Conservation (phyloP, 92 coral and sea anemone species). For the Epizoanthus rinbou region DNA sequence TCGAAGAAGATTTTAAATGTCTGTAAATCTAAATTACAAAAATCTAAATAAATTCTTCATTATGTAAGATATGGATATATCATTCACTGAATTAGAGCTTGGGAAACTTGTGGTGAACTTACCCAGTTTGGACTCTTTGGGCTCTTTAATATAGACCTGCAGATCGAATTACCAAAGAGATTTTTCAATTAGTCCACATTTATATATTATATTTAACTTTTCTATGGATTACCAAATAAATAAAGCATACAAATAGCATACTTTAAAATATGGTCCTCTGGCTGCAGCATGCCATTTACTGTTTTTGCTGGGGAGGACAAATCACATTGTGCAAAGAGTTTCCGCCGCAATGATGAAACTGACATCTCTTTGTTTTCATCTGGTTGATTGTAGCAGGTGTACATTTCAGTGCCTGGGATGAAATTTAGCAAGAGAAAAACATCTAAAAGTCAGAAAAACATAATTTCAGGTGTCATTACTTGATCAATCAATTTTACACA, state of each 20-base stretch:
- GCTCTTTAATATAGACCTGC: constrained; percentile 87
- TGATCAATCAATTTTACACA: too few relatives aligned
- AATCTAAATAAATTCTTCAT: too few relatives aligned
- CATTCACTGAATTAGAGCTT: too few relatives aligned
- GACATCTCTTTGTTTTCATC: constrained; percentile 77
- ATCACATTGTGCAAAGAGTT: constrained; percentile 82
- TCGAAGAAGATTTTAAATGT: too few relatives aligned
- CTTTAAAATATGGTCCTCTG: constrained; percentile 37
- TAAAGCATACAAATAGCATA: neutral
- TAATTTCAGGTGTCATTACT: too few relatives aligned
- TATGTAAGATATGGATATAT: too few relatives aligned
- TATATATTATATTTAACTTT: neutral
- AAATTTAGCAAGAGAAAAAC: too few relatives aligned
- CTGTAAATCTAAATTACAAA: too few relatives aligned
- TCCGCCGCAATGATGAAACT: constrained; percentile 81
- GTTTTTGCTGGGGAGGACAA: constrained; percentile 35
- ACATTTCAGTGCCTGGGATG: constrained; percentile 5
- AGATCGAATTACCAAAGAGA: neutral
- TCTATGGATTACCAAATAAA: neutral
- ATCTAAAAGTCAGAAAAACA: too few relatives aligned
- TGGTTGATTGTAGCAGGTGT: constrained; percentile 36
- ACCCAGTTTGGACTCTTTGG: constrained; percentile 86
- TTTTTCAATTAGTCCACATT: neutral
- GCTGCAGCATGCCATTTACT: constrained; percentile 39
- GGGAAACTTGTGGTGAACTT: constrained; percentile 27